Percentiles rank a stretch among this genome's conserved stretches.
phyloP scores from a whole-genome alignment of 2,888 invertebrate species.

The Psococerastis gibbosa region DNA sequence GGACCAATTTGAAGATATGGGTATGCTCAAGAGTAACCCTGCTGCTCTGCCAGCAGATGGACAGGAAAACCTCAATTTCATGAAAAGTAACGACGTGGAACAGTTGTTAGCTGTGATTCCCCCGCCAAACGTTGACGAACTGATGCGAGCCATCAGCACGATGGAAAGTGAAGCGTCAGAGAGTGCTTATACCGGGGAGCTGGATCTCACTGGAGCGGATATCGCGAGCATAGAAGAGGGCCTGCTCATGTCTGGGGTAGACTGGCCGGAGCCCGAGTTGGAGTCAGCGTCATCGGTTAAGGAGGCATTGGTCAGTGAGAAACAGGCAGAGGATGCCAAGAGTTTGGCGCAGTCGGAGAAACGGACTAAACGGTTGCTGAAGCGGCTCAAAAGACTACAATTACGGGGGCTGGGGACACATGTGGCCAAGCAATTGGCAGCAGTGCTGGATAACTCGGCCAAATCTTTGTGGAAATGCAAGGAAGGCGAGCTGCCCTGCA shows the following conservation, averaged over 20 bases:
- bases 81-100: constrained; percentile 43
- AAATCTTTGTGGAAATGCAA: constrained; percentile 19
- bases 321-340: constrained; percentile 31
- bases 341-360: constrained; percentile 43
- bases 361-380: constrained; percentile 47
- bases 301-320: constrained; percentile 30
- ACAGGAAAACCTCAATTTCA: constrained; percentile 26
- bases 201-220: constrained; percentile 22
- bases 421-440: constrained; percentile 56
- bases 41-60: constrained; percentile 31
- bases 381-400: constrained; percentile 58
- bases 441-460: too few species aligned
- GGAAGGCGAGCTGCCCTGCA: constrained; percentile 28
- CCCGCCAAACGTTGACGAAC: constrained; percentile 39
- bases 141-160: constrained; percentile 57
- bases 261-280: constrained; percentile 2
- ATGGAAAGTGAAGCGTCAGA: constrained; percentile 34
- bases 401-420: constrained; percentile 55
- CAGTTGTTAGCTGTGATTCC: constrained; percentile 41
- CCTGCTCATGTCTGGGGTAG: constrained; percentile 29
- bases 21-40: constrained; percentile 24
- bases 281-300: too few species aligned
- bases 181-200: constrained; percentile 20
- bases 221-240: constrained; percentile 31
- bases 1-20: constrained; percentile 27